Percentiles rank a stretch among this genome's conserved stretches.
Evolutionary conservation across 2,113 vertebrate species (phyloP).

Genomic region (Beaufortia kweichowensis): DNA sequence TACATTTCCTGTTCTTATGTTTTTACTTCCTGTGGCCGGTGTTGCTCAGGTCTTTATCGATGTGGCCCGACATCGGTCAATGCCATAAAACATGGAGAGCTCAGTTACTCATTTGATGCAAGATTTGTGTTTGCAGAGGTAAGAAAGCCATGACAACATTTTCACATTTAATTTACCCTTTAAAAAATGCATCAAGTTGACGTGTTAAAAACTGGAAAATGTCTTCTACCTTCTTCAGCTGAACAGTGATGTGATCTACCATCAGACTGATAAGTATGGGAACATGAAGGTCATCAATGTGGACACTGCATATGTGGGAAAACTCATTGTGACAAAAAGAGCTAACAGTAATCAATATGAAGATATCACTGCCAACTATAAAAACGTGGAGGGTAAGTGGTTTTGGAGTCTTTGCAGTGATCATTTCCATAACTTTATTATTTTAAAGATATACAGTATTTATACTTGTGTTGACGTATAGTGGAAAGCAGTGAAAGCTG

Average conservation of each 20-base stretch:
- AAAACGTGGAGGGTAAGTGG: slow-evolving; percentile 80
- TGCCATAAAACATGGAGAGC: slow-evolving; percentile 80
- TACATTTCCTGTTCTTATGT: neutral
- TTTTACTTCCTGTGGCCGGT: neutral
- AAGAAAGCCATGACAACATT: slow-evolving; percentile 14
- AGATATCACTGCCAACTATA: slow-evolving; percentile 83
- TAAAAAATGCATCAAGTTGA: too few relatives aligned
- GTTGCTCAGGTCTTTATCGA: slow-evolving; percentile 80
- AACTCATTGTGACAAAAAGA: slow-evolving; percentile 78
- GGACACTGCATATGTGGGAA: slow-evolving; percentile 75
- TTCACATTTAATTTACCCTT: too few relatives aligned
- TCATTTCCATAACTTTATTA: too few relatives aligned
- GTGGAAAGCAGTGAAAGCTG: too few relatives aligned
- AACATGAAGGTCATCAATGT: slow-evolving; percentile 59
- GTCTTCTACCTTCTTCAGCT: slow-evolving; percentile 72
- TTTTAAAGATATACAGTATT: too few relatives aligned
- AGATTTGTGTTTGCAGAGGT: slow-evolving; percentile 89
- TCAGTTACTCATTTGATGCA: slow-evolving; percentile 83
- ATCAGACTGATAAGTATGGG: slow-evolving; percentile 73
- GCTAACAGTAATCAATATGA: slow-evolving; percentile 58
- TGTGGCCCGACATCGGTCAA: slow-evolving; percentile 86
- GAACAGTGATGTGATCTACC: slow-evolving; percentile 82
- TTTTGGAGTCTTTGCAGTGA: neutral
- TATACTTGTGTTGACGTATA: too few relatives aligned
- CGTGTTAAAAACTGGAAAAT: neutral